phyloP scores from a whole-genome alignment of 2,888 invertebrate species.

The Myopa testacea region DNA sequence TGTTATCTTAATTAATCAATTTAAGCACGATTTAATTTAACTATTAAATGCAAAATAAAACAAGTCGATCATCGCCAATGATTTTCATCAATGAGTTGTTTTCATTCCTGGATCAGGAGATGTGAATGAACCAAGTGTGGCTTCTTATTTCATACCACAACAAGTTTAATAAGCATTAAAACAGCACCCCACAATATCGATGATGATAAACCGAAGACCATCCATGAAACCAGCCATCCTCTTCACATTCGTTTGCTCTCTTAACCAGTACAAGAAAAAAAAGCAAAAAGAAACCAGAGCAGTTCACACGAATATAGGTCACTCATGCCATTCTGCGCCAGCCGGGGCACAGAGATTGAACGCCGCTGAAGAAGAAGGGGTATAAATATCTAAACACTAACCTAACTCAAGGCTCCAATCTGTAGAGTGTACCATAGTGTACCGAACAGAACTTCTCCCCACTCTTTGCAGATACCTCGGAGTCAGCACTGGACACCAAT shows the following conservation, averaged over 20 bases:
- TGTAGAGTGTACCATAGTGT: not conserved
- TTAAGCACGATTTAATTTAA: no score
- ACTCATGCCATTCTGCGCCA: constrained; percentile 43
- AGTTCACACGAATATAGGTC: constrained; percentile 41
- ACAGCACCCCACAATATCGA: no score
- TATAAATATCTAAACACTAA: constrained; percentile 41
- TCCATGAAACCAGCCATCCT: not conserved
- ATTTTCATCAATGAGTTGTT: no score
- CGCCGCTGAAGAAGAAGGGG: constrained; percentile 13
- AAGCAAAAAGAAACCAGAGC: not conserved
- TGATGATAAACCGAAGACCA: no score
- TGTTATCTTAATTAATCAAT: no score
- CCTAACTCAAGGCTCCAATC: constrained; percentile 45
- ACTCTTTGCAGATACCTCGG: no score
- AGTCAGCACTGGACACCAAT: not conserved
- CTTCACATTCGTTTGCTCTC: not conserved
- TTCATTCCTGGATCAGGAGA: no score
- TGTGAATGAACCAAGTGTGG: no score
- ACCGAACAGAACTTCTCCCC: not conserved
- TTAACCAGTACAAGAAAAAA: not conserved
- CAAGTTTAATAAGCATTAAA: no score
- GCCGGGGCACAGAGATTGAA: constrained; percentile 15
- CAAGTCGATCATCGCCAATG: no score
- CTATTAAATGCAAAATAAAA: no score
- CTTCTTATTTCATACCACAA: no score